Base-by-base conservation (phyloP, 2,888 invertebrate genomes). In the Pandemis heparana region DNA sequence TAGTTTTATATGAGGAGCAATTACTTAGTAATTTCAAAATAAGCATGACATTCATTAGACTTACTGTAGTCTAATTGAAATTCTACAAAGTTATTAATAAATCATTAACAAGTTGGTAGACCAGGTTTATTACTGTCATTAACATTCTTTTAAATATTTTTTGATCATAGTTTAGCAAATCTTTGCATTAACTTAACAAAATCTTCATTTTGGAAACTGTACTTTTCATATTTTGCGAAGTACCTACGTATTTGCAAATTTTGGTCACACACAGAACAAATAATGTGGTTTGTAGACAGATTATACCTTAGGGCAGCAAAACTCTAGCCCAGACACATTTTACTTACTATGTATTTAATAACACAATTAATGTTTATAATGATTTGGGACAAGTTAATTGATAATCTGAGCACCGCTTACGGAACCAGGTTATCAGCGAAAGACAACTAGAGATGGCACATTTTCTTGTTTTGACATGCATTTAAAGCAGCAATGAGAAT, bases 391-490 rank as follows among this genome's bases (percentile, higher is more conserved):
- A 18, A 51, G 46, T 60, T 59, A 32, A 10, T 18, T 12, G 46
- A 23, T 32, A 71, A 12, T 63, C 43, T 46, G 60, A 60, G 51
- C 18, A 10, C 65, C 41, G 53, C 39, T 59, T 32, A n/a, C 39
- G 18, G 41, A 32, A 59, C 63, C 63, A n/a, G 68, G 68, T 63
- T 73, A 73, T 73, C 73, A 59, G 73, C 67, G 71, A 71, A 51
- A 69, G 68, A 64, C 39, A 60, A 65, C 48, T 65, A 60, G 67
- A 68, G 39, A 69, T 75, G 70, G 75, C 63, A 67, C 60, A 64
- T 60, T 65, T 70, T 62, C 72, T 66, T 73, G 73, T 73, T 73
- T 73, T 73, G 73, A 64, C 73, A 59, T 73, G 63, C 18, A 67
- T 67, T 62, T 43, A 43, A 53, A 32, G 18, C 53, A 18, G 63